Evolutionary conservation across 23 tunicate species (phyloP).

Genomic region (Oikopleura dioica): DNA sequence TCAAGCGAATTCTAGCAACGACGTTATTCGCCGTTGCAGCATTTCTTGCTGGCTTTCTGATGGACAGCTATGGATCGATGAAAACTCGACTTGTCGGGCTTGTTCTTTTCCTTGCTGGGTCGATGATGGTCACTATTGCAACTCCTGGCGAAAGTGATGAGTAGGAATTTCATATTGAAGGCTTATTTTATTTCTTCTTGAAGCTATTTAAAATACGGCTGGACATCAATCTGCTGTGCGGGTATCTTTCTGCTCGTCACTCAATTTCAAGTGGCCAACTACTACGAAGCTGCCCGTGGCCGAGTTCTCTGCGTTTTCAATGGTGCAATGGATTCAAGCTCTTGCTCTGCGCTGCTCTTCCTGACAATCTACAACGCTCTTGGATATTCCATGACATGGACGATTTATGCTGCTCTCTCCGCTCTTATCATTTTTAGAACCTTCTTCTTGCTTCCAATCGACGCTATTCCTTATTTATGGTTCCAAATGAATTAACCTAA

Average conservation of each 20-base stretch:
- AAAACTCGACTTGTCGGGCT: neutral
- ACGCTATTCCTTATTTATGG: neutral
- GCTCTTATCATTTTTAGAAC: neutral
- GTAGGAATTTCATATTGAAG: neutral
- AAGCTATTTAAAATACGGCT: too few relatives aligned
- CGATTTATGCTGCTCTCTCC: neutral
- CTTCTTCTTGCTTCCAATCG: neutral
- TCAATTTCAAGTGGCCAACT: slow-evolving; percentile 2
- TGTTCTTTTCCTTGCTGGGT: neutral
- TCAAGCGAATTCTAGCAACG: too few relatives aligned
- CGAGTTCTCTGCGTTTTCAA: neutral
- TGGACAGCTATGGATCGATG: neutral
- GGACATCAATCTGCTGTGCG: too few relatives aligned
- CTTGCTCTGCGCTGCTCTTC: neutral
- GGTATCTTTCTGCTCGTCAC: neutral
- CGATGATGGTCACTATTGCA: neutral
- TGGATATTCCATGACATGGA: neutral
- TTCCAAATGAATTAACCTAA: too few relatives aligned
- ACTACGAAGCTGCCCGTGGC: neutral
- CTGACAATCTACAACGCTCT: neutral
- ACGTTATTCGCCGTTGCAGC: neutral
- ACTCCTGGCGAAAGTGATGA: neutral
- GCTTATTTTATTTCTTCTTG: too few relatives aligned
- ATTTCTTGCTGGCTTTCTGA: neutral
- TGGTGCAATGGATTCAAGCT: slow-evolving; percentile 6